These are phyloP conservation scores for Salticus scenicus DNA, from an alignment of 2,888 invertebrate genomes.

Conservation along the genomic window DNA sequence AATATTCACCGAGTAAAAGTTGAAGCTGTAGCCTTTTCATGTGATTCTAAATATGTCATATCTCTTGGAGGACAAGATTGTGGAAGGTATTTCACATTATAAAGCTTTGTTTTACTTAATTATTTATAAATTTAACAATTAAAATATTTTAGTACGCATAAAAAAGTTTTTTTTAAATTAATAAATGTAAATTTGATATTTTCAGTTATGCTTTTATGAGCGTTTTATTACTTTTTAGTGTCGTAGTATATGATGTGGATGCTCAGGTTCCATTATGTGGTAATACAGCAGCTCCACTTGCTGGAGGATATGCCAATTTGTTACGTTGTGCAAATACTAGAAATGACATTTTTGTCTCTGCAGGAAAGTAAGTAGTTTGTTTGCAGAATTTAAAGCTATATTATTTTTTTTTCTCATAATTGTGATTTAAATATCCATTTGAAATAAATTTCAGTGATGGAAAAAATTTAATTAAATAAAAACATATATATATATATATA, in stretches of 20 bases:
- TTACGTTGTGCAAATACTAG: constrained; percentile 74
- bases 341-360: constrained; percentile 76
- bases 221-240: constrained; percentile 78
- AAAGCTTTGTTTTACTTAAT: neutral
- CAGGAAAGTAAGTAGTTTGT: constrained; percentile 76
- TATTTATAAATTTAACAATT: neutral
- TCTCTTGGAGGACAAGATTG: constrained; percentile 93
- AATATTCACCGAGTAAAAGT: constrained; percentile 92
- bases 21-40: constrained; percentile 88
- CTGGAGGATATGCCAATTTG: constrained; percentile 81
- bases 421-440: neutral
- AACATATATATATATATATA: too few relatives aligned
- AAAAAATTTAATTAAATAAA: too few relatives aligned
- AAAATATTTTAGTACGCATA: too few relatives aligned
- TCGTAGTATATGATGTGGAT: constrained; percentile 88
- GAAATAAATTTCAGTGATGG: neutral
- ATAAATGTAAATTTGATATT: too few relatives aligned
- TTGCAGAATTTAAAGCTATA: too few relatives aligned
- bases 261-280: constrained; percentile 81
- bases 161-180: too few relatives aligned
- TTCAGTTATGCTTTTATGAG: too few relatives aligned
- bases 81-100: constrained; percentile 78
- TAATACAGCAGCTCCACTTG: constrained; percentile 80
- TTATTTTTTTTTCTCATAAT: neutral
- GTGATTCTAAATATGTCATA: constrained; percentile 86